Conservation (phyloP, 2,113 vertebrate genomes). For the Sinocyclocheilus grahami region DNA sequence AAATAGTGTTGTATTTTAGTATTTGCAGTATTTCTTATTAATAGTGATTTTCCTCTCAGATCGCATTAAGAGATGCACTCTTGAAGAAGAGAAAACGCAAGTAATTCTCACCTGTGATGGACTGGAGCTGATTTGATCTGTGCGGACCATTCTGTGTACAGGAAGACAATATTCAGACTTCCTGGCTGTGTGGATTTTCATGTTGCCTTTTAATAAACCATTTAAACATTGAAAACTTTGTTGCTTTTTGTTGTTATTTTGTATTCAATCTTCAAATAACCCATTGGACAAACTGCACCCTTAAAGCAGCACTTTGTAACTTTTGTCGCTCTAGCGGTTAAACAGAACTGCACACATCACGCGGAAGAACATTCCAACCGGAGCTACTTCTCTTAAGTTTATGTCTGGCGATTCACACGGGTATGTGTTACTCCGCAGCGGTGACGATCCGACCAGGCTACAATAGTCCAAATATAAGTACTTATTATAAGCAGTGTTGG, state of each 20-base stretch:
- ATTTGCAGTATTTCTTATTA: neutral
- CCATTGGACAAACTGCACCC: neutral
- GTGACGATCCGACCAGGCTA: too few relatives aligned
- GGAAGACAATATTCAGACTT: constrained; percentile 3
- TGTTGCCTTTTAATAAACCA: constrained; percentile 29
- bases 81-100: constrained; percentile 86
- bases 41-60: constrained; percentile 66
- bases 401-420: too few relatives aligned
- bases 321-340: too few relatives aligned
- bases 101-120: constrained; percentile 62
- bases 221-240: neutral
- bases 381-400: too few relatives aligned
- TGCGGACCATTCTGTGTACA: neutral
- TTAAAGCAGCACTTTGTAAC: too few relatives aligned
- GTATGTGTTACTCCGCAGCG: too few relatives aligned
- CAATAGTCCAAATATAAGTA: too few relatives aligned
- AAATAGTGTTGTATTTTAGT: too few relatives aligned
- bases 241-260: neutral
- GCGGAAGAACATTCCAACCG: too few relatives aligned
- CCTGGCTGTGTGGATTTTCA: neutral
- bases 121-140: neutral
- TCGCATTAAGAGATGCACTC: constrained; percentile 89
- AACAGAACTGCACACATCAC: too few relatives aligned
- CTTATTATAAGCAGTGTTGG: too few relatives aligned
- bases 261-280: neutral